Conservation (phyloP, 1,140 invertebrate genomes). For the Euglossa dilemma region DNA sequence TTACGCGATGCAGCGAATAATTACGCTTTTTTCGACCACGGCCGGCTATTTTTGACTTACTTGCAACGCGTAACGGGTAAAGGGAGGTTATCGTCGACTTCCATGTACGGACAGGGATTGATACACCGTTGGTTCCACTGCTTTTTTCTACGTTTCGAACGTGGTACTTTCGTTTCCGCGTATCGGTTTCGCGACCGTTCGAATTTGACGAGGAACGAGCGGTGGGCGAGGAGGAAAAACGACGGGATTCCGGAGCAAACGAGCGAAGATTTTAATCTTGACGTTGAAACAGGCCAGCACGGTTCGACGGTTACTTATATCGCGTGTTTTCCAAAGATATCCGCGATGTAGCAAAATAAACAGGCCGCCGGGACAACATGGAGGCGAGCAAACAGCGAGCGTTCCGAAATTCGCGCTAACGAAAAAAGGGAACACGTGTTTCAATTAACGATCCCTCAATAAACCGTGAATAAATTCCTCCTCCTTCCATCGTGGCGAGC, state of each 20-base stretch:
- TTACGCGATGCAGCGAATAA: too few species aligned
- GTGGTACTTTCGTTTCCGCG: too few species aligned
- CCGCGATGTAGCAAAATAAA: not conserved
- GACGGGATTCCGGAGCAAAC: not conserved
- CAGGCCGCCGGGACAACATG: not conserved
- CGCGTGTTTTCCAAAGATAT: not conserved
- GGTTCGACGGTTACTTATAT: not conserved
- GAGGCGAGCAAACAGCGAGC: not conserved
- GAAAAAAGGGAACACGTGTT: not conserved
- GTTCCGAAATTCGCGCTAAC: not conserved
- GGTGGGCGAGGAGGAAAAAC: too few species aligned
- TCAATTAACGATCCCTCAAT: constrained; percentile 7
- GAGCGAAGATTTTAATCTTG: not conserved
- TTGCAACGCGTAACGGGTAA: too few species aligned
- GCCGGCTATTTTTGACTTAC: too few species aligned
- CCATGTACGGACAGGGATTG: too few species aligned
- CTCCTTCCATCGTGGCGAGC: not conserved
- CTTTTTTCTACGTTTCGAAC: too few species aligned
- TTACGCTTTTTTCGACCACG: too few species aligned
- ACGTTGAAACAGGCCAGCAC: not conserved
- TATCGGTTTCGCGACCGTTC: too few species aligned
- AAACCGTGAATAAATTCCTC: constrained; percentile 1
- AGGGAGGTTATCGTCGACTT: too few species aligned
- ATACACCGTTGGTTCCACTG: too few species aligned
- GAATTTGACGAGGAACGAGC: too few species aligned